Percentiles rank a stretch among this genome's conserved stretches.
These are phyloP conservation scores for Dasysyrphus albostriatus DNA, from an alignment of 2,888 invertebrate species.

Conservation along the genomic window DNA sequence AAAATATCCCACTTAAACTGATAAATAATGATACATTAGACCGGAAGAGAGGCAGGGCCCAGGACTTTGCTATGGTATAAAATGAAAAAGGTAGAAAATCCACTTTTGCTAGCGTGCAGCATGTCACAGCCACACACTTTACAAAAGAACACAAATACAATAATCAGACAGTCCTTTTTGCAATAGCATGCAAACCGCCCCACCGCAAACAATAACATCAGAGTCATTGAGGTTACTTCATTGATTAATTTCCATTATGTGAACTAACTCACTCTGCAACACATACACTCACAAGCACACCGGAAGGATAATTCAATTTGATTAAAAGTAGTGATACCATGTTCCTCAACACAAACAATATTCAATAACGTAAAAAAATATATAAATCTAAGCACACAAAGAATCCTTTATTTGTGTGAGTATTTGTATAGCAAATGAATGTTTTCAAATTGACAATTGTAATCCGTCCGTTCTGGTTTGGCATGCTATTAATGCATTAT, in stretches of 20 bases:
- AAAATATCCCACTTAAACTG: conserved; percentile 70
- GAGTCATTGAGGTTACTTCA: conserved; percentile 37
- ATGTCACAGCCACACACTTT: conserved; percentile 45
- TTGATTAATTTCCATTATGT: conserved; percentile 71
- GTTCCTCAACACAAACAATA: conserved; percentile 8
- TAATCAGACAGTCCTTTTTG: conserved; percentile 50
- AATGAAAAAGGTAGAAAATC: conserved; percentile 34
- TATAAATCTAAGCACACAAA: conserved; percentile 33
- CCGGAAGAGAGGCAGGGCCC: neutral
- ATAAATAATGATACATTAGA: conserved; percentile 49
- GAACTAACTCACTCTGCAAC: neutral
- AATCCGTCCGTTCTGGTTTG: conserved; percentile 50
- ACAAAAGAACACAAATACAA: conserved; percentile 49
- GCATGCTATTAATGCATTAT: conserved; percentile 52
- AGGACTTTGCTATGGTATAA: neutral
- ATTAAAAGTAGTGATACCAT: conserved; percentile 64
- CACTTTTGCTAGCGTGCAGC: conserved; percentile 62
- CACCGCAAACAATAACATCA: conserved; percentile 33
- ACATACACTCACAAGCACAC: neutral
- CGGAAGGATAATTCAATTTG: conserved; percentile 69
- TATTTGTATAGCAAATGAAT: conserved; percentile 21
- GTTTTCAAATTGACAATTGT: conserved; percentile 49
- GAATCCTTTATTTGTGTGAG: conserved; percentile 17
- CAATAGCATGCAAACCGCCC: conserved; percentile 56
- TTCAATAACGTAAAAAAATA: conserved; percentile 32